Evolutionary conservation across 2,797 vertebrate genomes (phyloP), one percentile per base, ranked within the genome.

Genomic region (Pogonophryne albipinna): DNA sequence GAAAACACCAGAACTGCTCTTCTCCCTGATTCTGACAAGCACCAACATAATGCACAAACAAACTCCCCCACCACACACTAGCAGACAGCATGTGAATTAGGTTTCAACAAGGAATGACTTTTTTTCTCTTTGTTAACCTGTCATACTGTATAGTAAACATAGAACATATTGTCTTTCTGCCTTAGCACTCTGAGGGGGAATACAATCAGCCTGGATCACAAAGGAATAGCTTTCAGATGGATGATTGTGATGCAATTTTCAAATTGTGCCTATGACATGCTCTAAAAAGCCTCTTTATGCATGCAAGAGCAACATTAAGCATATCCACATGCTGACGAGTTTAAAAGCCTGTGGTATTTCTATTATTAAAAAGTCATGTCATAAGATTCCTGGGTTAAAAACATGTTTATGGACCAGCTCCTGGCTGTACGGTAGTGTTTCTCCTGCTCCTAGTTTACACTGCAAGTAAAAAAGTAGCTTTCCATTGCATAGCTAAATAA

Each of bases 91-190:
- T 57, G 55, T 56, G 27, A 72, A 66, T 83, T 67, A 59, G 19
- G 65, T 78, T 66, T 53, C 4, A 2, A 71, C 14, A 42, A 58
- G 62, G 66, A 65, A 52, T 78, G 59, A 31, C 8, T n/a, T 66
- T 69, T 53, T 68, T 57, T 79, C 27, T 10, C 23, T 74, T 78
- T 80, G 76, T 84, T 80, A 76, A 71, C 65, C 68, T 85, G 78
- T 78, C 76, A 56, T 31, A 23, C 66, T 34, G 51, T 68, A 80
- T 62, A 76, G 68, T 71, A 60, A 71, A 55, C 56, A 66, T 73
- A 57, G 12, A 64, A 55, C 71, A 74, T 69, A 56, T 73, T 80
- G 73, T 59, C 64, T 71, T 67, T 67, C 47, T 69, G 59, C 59
- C 38, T 55, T 4, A 34, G 47, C 64, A 61, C 66, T 80, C 73